Base-by-base conservation (phyloP, 2,888 invertebrate species). In the Drosophila diplacantha region DNA sequence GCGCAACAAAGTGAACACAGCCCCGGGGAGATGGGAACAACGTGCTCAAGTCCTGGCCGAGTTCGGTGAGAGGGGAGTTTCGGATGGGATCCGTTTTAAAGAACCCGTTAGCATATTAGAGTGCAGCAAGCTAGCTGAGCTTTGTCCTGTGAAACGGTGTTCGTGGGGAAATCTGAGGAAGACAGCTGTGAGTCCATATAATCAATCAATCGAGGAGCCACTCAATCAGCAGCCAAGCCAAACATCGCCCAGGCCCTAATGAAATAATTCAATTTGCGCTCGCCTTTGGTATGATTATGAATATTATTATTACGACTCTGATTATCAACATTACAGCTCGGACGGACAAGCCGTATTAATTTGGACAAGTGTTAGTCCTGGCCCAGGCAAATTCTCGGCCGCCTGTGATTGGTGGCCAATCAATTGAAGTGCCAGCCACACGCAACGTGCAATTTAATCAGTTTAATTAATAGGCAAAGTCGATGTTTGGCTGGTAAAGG, bases 31-130 rank as follows among this genome's bases (percentile, higher is more conserved):
- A 61, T 51, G 64, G 61, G 69, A 12, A 52, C 69, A 78, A 79
- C 78, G 78, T 79, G 78, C 81, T 81, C 74, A 79, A 79, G 78
- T 79, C 81, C 49, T 64, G 59, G 66, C 68, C 71, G 50, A 66
- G 58, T 61, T 32, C 18, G 31, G 37, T 47, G 38, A 8, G 24
- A 20, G 34, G 37, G 49, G 41, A 37, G 52, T 34, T 63, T 32
- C 14, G 37, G 8, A 16, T 18, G 41, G 24, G n/a, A 39, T 24
- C 43, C 26, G 41, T 55, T 57, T 41, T 41, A 39, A n/a, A 22
- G 14, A 57, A 35, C 35, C 39, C 47, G 50, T 62, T 63, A 63
- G 34, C 22, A 62, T 61, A 63, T 62, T 50, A 29, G 24, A 60
- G 62, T 50, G 60, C 34, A 49, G 32, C 20, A 47, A 61, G 47